phyloP scores from a whole-genome alignment of 2,113 vertebrate genomes.

The Vulpes vulpes region DNA sequence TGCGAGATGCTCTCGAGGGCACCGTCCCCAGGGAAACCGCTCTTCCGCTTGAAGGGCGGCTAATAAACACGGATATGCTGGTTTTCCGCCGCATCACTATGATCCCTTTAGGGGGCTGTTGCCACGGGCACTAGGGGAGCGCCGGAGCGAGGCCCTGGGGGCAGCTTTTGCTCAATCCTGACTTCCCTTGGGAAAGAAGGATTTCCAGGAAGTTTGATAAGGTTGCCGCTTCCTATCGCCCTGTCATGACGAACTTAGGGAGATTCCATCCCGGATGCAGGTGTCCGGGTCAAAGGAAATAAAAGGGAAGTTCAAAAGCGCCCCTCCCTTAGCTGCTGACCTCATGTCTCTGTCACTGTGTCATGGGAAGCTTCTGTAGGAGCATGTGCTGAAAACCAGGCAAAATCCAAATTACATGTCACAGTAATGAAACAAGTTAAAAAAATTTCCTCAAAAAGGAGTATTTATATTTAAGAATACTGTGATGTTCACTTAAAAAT shows the following conservation, averaged over 20 bases:
- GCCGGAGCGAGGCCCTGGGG: no score
- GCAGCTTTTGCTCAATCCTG: conserved; percentile 74
- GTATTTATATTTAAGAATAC: background rate
- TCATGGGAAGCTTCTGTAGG: conserved; percentile 79
- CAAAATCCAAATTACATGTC: conserved; percentile 3
- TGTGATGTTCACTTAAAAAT: background rate
- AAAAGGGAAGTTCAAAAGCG: conserved; percentile 86
- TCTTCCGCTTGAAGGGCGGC: background rate
- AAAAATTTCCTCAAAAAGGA: background rate
- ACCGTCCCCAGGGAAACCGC: conserved; percentile 63
- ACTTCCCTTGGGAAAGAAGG: conserved; percentile 81
- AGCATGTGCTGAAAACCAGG: conserved; percentile 70
- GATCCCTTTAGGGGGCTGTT: background rate
- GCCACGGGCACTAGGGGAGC: no score
- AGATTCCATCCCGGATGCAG: conserved; percentile 91
- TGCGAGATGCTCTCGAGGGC: conserved; percentile 11
- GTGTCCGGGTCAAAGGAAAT: conserved; percentile 86
- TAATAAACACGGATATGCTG: conserved; percentile 49
- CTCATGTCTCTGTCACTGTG: conserved; percentile 72
- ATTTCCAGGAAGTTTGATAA: conserved; percentile 85
- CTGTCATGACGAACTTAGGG: conserved; percentile 86
- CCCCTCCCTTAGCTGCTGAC: conserved; percentile 83
- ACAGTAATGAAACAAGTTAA: background rate
- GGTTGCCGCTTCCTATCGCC: conserved; percentile 87
- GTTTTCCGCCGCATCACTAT: conserved; percentile 69